Percentiles rank a stretch among this genome's conserved stretches.
Evolutionary conservation across 2,113 vertebrate species (phyloP).

Genomic region (Electrona antarctica): DNA sequence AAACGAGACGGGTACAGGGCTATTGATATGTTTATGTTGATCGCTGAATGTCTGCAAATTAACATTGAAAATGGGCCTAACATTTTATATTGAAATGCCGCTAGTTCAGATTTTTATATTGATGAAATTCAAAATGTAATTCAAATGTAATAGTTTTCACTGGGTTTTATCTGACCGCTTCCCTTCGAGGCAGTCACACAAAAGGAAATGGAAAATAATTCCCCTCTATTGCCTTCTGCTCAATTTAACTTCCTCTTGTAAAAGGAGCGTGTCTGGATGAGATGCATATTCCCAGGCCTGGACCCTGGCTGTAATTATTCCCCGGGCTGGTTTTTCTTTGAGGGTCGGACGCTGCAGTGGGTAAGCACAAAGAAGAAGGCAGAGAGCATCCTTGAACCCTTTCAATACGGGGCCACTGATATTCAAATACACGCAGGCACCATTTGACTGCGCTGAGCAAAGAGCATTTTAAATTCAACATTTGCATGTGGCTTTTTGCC

Average conservation of each 20-base stretch:
- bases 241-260: slow-evolving; percentile 97
- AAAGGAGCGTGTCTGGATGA: slow-evolving; percentile 90
- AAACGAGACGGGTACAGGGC: no score
- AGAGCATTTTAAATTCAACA: slow-evolving; percentile 92
- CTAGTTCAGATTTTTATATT: slow-evolving; percentile 28
- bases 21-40: not conserved
- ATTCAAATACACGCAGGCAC: slow-evolving; percentile 98
- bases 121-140: slow-evolving; percentile 48
- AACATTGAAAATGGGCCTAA: not conserved
- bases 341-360: slow-evolving; percentile 98
- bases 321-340: slow-evolving; percentile 82
- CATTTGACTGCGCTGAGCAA: slow-evolving; percentile 92
- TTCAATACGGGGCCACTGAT: slow-evolving; percentile 96
- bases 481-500: slow-evolving; percentile 94
- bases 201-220: slow-evolving; percentile 96
- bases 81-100: not conserved
- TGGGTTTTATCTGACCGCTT: slow-evolving; percentile 42
- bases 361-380: slow-evolving; percentile 99
- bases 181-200: slow-evolving; percentile 62
- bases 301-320: slow-evolving; percentile 98
- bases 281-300: slow-evolving; percentile 96
- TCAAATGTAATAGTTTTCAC: slow-evolving; percentile 59
- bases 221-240: slow-evolving; percentile 98
- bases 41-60: not conserved
- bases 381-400: slow-evolving; percentile 99